Evolutionary conservation across 2,888 invertebrate species (phyloP), one percentile per base, ranked within the genome.

Genomic region (Drosophila robusta): DNA sequence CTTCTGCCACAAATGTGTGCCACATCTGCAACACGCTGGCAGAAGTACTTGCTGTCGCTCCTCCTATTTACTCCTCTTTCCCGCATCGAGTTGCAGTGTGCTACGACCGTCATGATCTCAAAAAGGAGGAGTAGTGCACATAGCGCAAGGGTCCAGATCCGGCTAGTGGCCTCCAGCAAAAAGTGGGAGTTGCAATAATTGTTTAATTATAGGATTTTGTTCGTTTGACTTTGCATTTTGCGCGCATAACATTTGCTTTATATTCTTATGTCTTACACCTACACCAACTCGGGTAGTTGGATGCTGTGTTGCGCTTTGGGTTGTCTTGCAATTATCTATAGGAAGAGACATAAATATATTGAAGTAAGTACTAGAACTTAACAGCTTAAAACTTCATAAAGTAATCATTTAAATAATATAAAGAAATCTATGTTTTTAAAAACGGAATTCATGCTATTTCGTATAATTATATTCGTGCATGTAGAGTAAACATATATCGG

Each of bases 101-200:
- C 78, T 67, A 47, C 75, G 81, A 73, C 80, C 75, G 70, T 83
- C 85, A 75, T 86, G 91, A 91, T 91, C 92, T 83, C 87, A 88
- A 91, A 91, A 89, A 90, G 92, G 92, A 91, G 92, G 92, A 91
- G 92, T 92, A 92, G 92, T 80, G 87, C 89, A 90, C 90, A 90
- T 78, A 90, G 87, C 90, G 87, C 89, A 91, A 90, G 90, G 89
- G 87, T 71, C 90, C 87, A 78, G 38, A 29, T 61, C 89, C 84
- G 80, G 77, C 89, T 83, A 88, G 89, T 87, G 90, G 89, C 90
- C 88, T 74, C 76, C 75, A 90, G 91, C 91, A 88, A 89, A 91
- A 92, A 92, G 92, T 91, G 92, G 92, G 92, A 92, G 92, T 92
- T 91, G 91, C 92, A 92, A 91, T 92, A 92, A 92, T 92, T 92